Percentiles rank a stretch among this genome's conserved stretches.
phyloP scores from a whole-genome alignment of 2,888 invertebrate species.

The Keiferia lycopersicella region DNA sequence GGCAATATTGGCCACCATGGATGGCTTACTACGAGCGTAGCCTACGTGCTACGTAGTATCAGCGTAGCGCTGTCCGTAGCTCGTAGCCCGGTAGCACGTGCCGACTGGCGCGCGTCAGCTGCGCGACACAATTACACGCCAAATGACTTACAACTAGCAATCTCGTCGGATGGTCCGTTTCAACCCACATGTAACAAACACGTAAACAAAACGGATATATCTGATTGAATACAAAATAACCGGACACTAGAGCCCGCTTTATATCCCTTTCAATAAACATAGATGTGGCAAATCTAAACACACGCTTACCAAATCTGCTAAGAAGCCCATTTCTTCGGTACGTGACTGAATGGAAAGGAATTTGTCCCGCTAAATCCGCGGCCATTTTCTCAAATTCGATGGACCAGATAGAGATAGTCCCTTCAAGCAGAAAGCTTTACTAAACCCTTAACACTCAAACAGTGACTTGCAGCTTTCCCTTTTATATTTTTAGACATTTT shows the following conservation, averaged over 20 bases:
- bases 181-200: neutral
- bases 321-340: conserved; percentile 69
- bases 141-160: conserved; percentile 60
- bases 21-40: conserved; percentile 14
- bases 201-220: neutral
- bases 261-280: conserved; percentile 70
- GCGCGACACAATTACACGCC: conserved; percentile 64
- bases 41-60: conserved; percentile 29
- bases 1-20: conserved; percentile 32
- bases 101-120: conserved; percentile 56
- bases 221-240: conserved; percentile 26
- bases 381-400: conserved; percentile 73
- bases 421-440: conserved; percentile 63
- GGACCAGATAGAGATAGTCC: conserved; percentile 73
- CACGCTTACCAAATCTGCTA: conserved; percentile 71
- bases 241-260: conserved; percentile 33
- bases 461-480: conserved; percentile 58
- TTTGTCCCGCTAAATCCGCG: conserved; percentile 76
- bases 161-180: conserved; percentile 49
- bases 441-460: conserved; percentile 75
- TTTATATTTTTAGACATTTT: conserved; percentile 26
- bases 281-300: conserved; percentile 65
- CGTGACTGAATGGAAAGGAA: conserved; percentile 78
- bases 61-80: conserved; percentile 28
- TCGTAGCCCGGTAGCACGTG: conserved; percentile 38